Evolutionary conservation across 64 coral and sea anemone species (phyloP).

Genomic region (Montipora capricornis): DNA sequence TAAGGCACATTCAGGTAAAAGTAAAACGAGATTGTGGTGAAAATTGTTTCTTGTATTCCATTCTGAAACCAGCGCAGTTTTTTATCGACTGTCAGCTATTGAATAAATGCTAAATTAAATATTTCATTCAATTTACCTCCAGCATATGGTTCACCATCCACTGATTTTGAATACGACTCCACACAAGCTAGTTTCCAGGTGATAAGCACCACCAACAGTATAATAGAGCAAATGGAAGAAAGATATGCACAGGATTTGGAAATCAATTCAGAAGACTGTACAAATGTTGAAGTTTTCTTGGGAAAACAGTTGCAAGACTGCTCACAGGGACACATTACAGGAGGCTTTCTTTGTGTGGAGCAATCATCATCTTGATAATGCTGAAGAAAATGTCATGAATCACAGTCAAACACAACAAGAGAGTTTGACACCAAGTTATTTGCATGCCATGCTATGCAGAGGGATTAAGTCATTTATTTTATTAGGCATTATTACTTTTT

Average conservation of each 20-base stretch:
- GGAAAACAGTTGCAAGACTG: slow-evolving; percentile 1
- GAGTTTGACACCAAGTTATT: neutral
- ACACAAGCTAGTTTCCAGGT: neutral
- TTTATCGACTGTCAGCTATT: too few species aligned
- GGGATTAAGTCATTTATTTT: neutral
- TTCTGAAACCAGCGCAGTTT: too few species aligned
- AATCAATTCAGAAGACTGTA: neutral
- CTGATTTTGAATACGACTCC: neutral
- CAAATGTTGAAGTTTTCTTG: neutral
- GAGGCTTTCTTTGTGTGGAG: neutral
- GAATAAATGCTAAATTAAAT: too few species aligned
- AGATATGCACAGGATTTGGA: neutral
- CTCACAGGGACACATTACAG: neutral
- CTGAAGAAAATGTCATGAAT: neutral
- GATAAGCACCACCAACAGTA: neutral
- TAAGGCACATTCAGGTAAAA: neutral
- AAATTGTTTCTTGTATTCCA: too few species aligned
- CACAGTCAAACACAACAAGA: neutral
- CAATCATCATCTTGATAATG: neutral
- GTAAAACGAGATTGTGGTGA: too few species aligned
- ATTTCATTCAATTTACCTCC: neutral
- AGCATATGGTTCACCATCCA: neutral
- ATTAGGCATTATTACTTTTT: too few species aligned
- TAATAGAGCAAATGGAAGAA: neutral
- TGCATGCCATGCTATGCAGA: neutral